These are phyloP conservation scores for Esox masquinongy DNA, from an alignment of 2,797 vertebrate species.

Conservation along the genomic window DNA sequence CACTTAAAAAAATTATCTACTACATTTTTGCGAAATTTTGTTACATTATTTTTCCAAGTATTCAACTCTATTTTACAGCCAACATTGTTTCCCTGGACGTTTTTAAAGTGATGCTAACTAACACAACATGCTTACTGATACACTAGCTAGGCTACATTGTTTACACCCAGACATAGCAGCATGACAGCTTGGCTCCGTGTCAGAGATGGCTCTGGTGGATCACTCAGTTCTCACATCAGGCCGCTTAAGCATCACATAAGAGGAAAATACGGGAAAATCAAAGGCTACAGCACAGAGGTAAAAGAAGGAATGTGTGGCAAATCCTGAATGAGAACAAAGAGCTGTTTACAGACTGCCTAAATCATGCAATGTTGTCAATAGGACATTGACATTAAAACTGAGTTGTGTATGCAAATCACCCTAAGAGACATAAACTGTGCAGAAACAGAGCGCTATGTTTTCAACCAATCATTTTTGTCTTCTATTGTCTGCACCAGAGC, in stretches of 20 bases:
- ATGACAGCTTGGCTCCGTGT: not conserved
- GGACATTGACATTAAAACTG: not conserved
- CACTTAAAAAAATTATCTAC: no score
- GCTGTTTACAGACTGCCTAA: not conserved
- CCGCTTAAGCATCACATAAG: not conserved
- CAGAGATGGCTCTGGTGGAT: not conserved
- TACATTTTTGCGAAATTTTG: no score
- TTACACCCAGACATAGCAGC: not conserved
- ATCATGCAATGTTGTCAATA: not conserved
- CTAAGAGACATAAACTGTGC: not conserved
- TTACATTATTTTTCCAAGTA: no score
- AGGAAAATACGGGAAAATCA: not conserved
- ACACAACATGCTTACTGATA: no score
- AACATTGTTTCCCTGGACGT: no score
- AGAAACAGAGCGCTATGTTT: not conserved
- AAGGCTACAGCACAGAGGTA: not conserved
- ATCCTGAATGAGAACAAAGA: not conserved
- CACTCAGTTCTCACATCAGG: not conserved
- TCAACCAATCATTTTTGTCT: not conserved
- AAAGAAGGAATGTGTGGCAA: not conserved
- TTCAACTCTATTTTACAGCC: no score
- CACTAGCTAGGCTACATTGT: not conserved
- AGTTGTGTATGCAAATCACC: slow-evolving; percentile 1
- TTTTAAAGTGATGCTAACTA: not conserved
- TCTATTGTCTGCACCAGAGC: not conserved